Conservation (phyloP, 1,140 invertebrate species). For the Anagrus nilaparvatae region DNA sequence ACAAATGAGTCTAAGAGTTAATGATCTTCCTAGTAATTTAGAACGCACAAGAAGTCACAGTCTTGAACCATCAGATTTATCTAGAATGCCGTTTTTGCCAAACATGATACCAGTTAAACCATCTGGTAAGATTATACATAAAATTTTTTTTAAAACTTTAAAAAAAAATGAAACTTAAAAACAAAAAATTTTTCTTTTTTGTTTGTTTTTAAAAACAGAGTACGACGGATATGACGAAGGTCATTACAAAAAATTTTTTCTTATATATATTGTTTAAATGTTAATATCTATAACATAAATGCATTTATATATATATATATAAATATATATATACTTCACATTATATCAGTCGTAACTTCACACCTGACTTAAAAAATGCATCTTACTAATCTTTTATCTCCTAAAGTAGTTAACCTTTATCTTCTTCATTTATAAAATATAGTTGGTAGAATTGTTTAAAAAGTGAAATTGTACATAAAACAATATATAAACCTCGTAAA, state of each 20-base stretch:
- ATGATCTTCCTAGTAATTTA: constrained; percentile 87
- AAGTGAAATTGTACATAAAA: too few species aligned
- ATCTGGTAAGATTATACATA: constrained; percentile 36
- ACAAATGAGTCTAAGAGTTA: constrained; percentile 85
- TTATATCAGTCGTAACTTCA: too few species aligned
- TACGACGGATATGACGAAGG: constrained; percentile 41
- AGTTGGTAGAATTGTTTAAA: too few species aligned
- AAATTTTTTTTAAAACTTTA: not conserved
- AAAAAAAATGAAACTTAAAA: not conserved
- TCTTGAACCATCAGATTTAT: constrained; percentile 47
- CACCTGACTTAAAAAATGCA: too few species aligned
- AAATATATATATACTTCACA: too few species aligned
- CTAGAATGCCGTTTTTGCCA: constrained; percentile 34
- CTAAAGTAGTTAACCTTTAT: too few species aligned
- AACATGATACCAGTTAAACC: constrained; percentile 41
- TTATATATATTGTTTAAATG: constrained; percentile 29
- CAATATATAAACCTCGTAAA: too few species aligned
- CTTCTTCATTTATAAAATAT: too few species aligned
- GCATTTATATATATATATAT: too few species aligned
- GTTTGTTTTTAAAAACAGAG: constrained; percentile 33
- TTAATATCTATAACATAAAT: too few species aligned
- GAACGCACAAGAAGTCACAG: constrained; percentile 60
- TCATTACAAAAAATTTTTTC: constrained; percentile 32
- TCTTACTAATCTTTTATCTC: too few species aligned
- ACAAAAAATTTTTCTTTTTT: constrained; percentile 22